These are phyloP conservation scores for Patagioenas fasciata DNA, from an alignment of 2,113 vertebrate genomes.

Conservation along the genomic window DNA sequence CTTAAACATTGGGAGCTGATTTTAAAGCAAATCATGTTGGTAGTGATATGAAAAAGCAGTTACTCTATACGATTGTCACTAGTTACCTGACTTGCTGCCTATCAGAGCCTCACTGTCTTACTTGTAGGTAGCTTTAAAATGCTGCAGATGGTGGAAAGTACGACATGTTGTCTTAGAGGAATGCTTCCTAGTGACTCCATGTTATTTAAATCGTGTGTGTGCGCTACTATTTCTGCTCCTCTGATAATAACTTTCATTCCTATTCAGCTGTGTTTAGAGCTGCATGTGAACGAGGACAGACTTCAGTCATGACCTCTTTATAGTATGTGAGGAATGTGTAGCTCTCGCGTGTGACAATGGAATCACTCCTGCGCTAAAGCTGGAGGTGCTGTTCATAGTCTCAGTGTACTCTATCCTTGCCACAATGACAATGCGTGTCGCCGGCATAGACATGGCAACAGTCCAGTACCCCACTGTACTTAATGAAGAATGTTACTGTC, in stretches of 20 bases:
- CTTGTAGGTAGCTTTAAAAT: not conserved
- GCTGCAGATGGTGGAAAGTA: not conserved
- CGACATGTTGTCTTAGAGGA: not conserved
- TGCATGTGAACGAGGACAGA: not conserved
- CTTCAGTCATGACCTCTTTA: not conserved
- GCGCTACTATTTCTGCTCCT: not conserved
- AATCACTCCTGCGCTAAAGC: not conserved
- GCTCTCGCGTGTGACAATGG: not conserved
- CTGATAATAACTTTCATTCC: not conserved
- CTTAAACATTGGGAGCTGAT: not conserved
- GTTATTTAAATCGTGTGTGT: not conserved
- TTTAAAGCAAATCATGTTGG: not conserved
- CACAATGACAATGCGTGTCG: fast-evolving
- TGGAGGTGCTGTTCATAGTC: not conserved
- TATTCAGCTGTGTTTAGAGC: not conserved
- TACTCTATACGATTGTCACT: not conserved
- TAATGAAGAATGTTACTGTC: not conserved
- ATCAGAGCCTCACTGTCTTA: not conserved
- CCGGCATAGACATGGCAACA: not conserved
- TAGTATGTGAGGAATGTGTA: not conserved
- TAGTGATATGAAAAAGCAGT: not conserved
- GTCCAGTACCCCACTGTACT: too few relatives aligned
- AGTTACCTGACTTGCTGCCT: not conserved
- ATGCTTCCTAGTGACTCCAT: not conserved
- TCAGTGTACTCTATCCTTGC: not conserved